Conservation (phyloP, 2,113 vertebrate species). For the Sphaerodactylus townsendi region DNA sequence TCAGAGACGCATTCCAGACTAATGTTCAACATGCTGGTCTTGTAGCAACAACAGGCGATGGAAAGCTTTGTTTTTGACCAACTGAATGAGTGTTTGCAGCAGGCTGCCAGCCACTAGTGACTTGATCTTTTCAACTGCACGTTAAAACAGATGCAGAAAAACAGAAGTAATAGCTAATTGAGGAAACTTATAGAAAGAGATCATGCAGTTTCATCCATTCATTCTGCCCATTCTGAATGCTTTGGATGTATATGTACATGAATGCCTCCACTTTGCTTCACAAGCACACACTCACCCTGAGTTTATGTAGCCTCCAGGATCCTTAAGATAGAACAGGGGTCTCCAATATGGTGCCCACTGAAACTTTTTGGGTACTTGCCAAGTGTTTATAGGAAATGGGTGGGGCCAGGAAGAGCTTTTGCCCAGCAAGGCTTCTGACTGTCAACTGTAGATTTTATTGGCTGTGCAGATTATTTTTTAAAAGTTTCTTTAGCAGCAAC, state of each 20-base stretch:
- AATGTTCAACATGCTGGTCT: conserved; percentile 30
- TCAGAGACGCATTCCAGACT: conserved; percentile 65
- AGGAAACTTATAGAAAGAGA: not conserved
- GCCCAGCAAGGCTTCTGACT: too few species aligned
- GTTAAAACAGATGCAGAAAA: rapidly evolving
- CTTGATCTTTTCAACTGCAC: not conserved
- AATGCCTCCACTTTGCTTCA: not conserved
- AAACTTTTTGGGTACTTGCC: too few species aligned
- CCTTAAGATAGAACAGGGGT: too few species aligned
- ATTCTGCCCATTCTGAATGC: not conserved
- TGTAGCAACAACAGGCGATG: not conserved
- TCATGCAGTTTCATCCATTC: not conserved
- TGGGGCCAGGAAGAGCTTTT: too few species aligned
- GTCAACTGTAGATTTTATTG: too few species aligned
- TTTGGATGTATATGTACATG: not conserved
- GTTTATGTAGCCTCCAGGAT: not conserved
- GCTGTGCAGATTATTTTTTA: too few species aligned
- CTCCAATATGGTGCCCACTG: too few species aligned
- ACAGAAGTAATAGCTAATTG: rapidly evolving
- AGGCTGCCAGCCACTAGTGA: not conserved
- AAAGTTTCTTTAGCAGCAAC: too few species aligned
- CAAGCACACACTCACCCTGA: not conserved
- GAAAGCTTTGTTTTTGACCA: not conserved
- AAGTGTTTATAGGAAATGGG: too few species aligned
- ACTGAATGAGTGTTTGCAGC: not conserved